Evolutionary conservation across 1,140 invertebrate species (phyloP).

Genomic region (Whitmania pigra): DNA sequence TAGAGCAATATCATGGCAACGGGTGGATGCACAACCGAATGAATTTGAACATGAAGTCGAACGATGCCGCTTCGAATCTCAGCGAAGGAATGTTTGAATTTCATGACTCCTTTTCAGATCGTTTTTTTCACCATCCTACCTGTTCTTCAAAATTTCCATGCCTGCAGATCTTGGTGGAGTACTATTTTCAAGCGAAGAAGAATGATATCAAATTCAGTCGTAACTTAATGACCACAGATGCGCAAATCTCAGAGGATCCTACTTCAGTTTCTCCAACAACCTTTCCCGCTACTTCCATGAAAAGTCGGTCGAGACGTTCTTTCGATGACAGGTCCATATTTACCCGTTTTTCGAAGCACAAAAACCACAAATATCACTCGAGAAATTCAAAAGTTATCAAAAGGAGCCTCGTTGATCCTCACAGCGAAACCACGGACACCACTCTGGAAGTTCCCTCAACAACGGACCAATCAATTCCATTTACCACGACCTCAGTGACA

Average conservation of each 20-base stretch:
- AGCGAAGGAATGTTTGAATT: conserved; percentile 3
- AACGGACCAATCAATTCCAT: background rate
- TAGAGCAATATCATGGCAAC: background rate
- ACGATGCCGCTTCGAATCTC: background rate
- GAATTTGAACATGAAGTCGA: background rate
- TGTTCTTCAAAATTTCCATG: conserved; percentile 12
- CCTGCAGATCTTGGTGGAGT: conserved; percentile 11
- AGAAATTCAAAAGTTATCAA: no score
- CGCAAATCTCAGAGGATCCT: background rate
- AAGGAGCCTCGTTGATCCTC: no score
- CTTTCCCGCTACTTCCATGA: background rate
- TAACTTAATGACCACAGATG: background rate
- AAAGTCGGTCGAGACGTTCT: background rate
- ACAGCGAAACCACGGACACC: background rate
- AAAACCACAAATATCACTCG: no score
- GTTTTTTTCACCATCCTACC: background rate
- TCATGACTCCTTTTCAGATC: background rate
- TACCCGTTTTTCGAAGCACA: no score
- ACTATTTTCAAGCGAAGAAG: background rate
- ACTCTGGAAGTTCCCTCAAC: background rate
- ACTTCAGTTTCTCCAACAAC: background rate
- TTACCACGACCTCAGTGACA: background rate
- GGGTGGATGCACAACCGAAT: background rate
- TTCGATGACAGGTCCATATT: no score
- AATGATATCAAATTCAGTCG: background rate